phyloP scores from a whole-genome alignment of 2,888 invertebrate genomes.

The Leptinotarsa peninsularis region DNA sequence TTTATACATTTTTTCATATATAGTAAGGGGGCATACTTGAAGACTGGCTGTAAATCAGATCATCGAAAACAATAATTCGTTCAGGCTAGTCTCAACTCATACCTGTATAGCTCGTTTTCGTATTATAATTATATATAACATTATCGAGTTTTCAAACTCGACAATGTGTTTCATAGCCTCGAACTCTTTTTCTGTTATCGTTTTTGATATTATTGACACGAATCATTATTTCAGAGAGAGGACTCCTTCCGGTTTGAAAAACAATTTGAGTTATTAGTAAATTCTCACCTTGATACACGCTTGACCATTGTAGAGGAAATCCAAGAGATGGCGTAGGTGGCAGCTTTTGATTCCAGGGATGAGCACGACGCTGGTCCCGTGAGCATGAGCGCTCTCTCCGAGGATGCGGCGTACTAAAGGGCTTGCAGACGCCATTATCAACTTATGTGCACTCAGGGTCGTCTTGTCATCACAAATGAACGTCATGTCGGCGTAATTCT shows the following conservation, averaged over 20 bases:
- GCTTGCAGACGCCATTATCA: constrained; percentile 89
- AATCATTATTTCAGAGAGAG: too few relatives aligned
- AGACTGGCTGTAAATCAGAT: too few relatives aligned
- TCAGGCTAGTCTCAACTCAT: too few relatives aligned
- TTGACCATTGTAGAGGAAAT: constrained; percentile 88
- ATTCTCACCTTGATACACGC: constrained; percentile 78
- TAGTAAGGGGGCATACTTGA: too few relatives aligned
- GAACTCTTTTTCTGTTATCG: background rate
- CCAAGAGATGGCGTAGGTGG: constrained; percentile 84
- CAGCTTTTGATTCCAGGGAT: constrained; percentile 85
- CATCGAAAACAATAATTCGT: too few relatives aligned
- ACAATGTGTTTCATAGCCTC: too few relatives aligned
- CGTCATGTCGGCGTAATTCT: constrained; percentile 87
- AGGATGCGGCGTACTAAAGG: constrained; percentile 84
- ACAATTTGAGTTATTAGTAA: too few relatives aligned
- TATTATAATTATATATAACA: too few relatives aligned
- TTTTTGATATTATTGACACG: background rate
- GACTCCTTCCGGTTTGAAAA: too few relatives aligned
- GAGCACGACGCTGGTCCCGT: constrained; percentile 83
- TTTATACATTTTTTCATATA: too few relatives aligned
- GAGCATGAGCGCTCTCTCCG: constrained; percentile 77
- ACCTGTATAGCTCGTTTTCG: too few relatives aligned
- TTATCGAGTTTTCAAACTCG: too few relatives aligned
- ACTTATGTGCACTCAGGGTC: constrained; percentile 83
- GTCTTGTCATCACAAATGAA: constrained; percentile 88